phyloP scores from a whole-genome alignment of 2,888 invertebrate genomes.

The Tenthredo notha region DNA sequence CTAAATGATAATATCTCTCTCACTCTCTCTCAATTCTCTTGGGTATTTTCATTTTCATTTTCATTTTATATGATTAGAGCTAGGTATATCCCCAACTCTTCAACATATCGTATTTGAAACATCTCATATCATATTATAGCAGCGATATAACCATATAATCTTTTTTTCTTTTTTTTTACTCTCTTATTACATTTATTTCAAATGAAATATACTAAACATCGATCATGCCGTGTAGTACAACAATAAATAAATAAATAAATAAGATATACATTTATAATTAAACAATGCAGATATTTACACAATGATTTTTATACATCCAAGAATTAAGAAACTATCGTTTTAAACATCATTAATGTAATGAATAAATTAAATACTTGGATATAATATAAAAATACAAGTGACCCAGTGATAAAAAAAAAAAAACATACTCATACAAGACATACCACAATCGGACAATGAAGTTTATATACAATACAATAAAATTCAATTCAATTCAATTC shows the following conservation, averaged over 20 bases:
- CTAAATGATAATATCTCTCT: neutral
- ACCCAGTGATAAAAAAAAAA: too few relatives aligned
- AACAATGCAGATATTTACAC: constrained; percentile 28
- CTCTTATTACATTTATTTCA: neutral
- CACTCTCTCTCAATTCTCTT: neutral
- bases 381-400: neutral
- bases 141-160: neutral
- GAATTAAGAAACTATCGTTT: neutral
- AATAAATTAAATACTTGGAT: neutral
- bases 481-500: too few relatives aligned
- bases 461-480: too few relatives aligned
- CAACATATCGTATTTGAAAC: too few relatives aligned
- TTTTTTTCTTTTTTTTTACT: too few relatives aligned
- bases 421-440: neutral
- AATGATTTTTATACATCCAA: constrained; percentile 9
- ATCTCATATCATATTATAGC: too few relatives aligned
- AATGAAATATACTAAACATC: constrained; percentile 28
- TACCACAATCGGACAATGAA: neutral
- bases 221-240: constrained; percentile 20
- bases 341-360: too few relatives aligned
- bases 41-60: neutral
- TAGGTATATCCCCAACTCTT: neutral
- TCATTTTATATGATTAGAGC: neutral
- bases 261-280: neutral
- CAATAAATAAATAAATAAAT: constrained; percentile 6